Evolutionary conservation across 2,888 invertebrate genomes (phyloP), one percentile per base, ranked within the genome.

Genomic region (Drosophila lacicola): DNA sequence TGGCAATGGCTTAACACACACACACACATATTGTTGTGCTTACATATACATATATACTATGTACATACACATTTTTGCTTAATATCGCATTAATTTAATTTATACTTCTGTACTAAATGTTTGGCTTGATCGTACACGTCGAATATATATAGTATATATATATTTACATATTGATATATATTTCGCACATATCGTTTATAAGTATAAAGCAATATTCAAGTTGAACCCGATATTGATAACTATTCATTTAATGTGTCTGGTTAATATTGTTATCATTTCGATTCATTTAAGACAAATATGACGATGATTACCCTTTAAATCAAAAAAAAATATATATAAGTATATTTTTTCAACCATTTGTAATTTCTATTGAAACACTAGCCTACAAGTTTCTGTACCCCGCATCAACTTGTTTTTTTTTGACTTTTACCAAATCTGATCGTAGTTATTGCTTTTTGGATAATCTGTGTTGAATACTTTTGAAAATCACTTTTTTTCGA

Each of bases 1-100:
- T 83, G 78, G 84, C 87, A 86, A 88, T 88, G 78, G 63, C 81
- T 82, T 55, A 21, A 69, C 54, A 58, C 73, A 80, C 70, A 74
- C 70, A 74, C 17, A 17, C 17, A 17, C 17, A 82, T 74, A 66
- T 66, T 70, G 36, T 65, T 70, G 36, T 44, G 45, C 53, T 58
- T 67, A 70, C 42, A 74, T 61, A 57, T 21, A 45, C 45, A 41
- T 14, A 37, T 1, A n/a, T 14, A 37, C 1, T 61, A 64, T 61
- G 50, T 45, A 53, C 49, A 50, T 36, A 37, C 29, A 65, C 17
- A 37, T 33, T 33, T 36, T 33, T 36, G 42, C 14, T 67, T 50
- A 39, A 46, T 51, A 42, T 70, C 37, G 33, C 25, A 70, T 61
- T 55, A 10, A 47, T 36, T 63, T 41, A 21, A 51, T 65, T 66